Evolutionary conservation across 2,113 vertebrate species (phyloP).

Genomic region (Scomber colias): DNA sequence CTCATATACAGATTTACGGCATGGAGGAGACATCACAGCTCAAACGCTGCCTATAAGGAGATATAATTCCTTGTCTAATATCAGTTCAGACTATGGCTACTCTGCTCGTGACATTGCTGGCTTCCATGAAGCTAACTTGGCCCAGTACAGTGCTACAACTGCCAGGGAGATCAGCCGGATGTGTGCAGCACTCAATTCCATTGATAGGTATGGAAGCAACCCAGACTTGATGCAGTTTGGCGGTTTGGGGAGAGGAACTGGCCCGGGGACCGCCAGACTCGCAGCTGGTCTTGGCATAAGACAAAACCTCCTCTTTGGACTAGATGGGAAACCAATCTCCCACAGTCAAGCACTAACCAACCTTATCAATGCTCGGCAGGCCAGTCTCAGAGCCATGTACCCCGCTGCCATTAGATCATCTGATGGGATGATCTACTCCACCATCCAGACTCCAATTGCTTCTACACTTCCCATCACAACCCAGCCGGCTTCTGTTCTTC

Average conservation of each 20-base stretch:
- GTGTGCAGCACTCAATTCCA: slow-evolving; percentile 98
- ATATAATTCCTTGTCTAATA: slow-evolving; percentile 95
- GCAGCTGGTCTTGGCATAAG: slow-evolving; percentile 88
- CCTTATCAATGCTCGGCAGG: slow-evolving; percentile 87
- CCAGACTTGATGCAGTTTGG: slow-evolving; percentile 90
- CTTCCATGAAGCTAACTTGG: slow-evolving; percentile 96
- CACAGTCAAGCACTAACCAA: slow-evolving; percentile 88
- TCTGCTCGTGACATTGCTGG: slow-evolving; percentile 88
- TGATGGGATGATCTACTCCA: slow-evolving; percentile 99
- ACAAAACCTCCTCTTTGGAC: slow-evolving; percentile 89
- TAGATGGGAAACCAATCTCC: slow-evolving; percentile 86
- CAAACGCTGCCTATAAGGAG: slow-evolving; percentile 92
- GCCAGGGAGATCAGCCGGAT: slow-evolving; percentile 98
- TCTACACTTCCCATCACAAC: slow-evolving; percentile 98
- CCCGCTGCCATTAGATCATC: slow-evolving; percentile 92
- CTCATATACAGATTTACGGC: slow-evolving; percentile 95
- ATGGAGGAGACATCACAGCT: slow-evolving; percentile 88
- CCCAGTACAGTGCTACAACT: slow-evolving; percentile 97
- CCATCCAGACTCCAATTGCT: slow-evolving; percentile 98
- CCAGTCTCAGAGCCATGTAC: slow-evolving; percentile 90
- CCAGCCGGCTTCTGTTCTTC: slow-evolving; percentile 92
- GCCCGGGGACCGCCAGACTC: slow-evolving; percentile 79
- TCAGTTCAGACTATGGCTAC: slow-evolving; percentile 94
- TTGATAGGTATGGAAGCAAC: slow-evolving; percentile 91
- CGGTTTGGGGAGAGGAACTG: slow-evolving; percentile 78